Conservation (phyloP, 2,113 vertebrate genomes). For the Micronisus gabar region DNA sequence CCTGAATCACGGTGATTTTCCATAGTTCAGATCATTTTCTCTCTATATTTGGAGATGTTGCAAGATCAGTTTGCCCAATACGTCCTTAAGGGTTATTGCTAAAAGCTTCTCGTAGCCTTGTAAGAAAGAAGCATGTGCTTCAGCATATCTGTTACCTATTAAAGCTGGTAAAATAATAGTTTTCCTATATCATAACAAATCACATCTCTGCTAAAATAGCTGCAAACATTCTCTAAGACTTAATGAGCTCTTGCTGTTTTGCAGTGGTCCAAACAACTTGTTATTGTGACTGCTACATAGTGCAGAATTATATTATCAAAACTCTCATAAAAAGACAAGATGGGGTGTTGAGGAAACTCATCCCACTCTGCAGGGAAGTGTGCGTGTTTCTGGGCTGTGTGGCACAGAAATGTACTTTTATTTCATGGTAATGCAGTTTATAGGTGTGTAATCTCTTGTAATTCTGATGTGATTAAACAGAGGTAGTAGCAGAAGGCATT, state of each 20-base stretch:
- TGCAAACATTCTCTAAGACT: conserved; percentile 54
- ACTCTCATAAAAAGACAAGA: conserved; percentile 25
- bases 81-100: conserved; percentile 42
- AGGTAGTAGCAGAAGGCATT: background rate
- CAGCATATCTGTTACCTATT: conserved; percentile 28
- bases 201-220: conserved; percentile 26
- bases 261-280: conserved; percentile 40
- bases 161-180: conserved; percentile 39
- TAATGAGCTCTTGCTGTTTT: conserved; percentile 70
- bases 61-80: conserved; percentile 37
- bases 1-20: background rate
- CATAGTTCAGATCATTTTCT: conserved; percentile 21
- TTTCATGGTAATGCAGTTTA: background rate
- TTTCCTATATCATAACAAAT: conserved; percentile 60
- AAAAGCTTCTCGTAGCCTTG: background rate
- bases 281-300: conserved; percentile 39
- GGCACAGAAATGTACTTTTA: background rate
- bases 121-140: conserved; percentile 25
- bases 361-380: background rate
- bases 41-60: background rate
- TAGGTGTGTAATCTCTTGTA: background rate
- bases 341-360: background rate
- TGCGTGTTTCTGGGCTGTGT: background rate
- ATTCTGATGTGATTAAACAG: background rate
- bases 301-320: conserved; percentile 45